A percentile compares a stretch with the other conserved stretches of the same genome.
These are phyloP conservation scores for Watersipora subatra DNA, from an alignment of 1,140 invertebrate species.

Conservation along the genomic window DNA sequence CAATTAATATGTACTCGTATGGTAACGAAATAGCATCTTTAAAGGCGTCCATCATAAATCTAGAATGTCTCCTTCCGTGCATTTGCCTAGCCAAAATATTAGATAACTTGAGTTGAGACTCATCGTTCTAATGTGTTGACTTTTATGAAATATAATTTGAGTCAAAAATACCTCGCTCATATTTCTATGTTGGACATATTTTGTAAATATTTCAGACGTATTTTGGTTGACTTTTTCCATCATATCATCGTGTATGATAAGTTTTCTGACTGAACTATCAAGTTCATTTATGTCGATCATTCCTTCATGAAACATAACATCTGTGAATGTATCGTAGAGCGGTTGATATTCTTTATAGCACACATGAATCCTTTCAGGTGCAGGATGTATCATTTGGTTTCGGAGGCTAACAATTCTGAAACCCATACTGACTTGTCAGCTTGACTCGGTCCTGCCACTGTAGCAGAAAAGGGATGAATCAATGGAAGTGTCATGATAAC, in stretches of 20 bases:
- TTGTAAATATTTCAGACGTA: neutral
- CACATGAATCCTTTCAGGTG: neutral
- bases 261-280: no score
- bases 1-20: neutral
- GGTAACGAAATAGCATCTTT: neutral
- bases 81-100: neutral
- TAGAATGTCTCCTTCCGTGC: neutral
- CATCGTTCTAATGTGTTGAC: neutral
- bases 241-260: neutral
- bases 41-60: neutral
- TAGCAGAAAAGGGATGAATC: neutral
- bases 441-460: neutral
- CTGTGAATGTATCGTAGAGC: neutral
- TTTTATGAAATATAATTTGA: neutral
- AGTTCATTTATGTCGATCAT: neutral
- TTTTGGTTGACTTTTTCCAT: neutral
- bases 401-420: neutral
- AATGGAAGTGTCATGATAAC: neutral
- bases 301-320: neutral
- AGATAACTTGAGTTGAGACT: neutral
- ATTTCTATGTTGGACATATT: neutral
- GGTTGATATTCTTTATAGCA: neutral
- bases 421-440: neutral
- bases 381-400: neutral
- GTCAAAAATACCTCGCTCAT: neutral